Evolutionary conservation across 1,140 invertebrate species (phyloP).

Genomic region (Helicoverpa armigera): DNA sequence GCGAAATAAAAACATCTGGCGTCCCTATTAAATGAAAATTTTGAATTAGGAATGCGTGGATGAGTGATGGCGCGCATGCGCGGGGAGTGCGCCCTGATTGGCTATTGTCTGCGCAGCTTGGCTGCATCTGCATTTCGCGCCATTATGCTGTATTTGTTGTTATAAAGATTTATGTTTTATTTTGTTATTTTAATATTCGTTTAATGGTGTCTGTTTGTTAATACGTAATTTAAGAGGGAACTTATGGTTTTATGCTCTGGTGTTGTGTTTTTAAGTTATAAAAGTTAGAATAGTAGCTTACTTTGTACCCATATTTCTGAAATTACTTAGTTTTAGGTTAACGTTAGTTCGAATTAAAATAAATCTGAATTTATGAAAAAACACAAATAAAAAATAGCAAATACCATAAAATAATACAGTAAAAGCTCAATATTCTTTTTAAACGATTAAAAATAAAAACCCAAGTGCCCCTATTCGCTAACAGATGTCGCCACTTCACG

Average conservation of each 20-base stretch:
- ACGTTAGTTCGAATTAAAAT: too few species aligned
- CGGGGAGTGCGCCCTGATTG: conserved; percentile 62
- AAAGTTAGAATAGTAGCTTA: not conserved
- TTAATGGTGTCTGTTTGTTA: conserved; percentile 7
- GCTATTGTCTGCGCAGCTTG: conserved; percentile 67
- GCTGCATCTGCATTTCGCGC: conserved; percentile 39
- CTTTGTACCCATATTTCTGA: too few species aligned
- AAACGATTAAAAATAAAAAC: too few species aligned
- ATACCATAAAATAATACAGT: too few species aligned
- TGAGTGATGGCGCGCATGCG: conserved; percentile 62
- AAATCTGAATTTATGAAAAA: too few species aligned
- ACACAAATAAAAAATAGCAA: too few species aligned
- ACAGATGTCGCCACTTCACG: conserved; percentile 45
- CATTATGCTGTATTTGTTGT: conserved; percentile 27
- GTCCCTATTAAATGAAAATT: conserved; percentile 30
- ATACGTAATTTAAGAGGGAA: not conserved
- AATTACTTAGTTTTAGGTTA: too few species aligned
- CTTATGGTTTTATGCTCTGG: not conserved
- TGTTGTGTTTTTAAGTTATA: not conserved
- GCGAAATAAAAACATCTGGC: conserved; percentile 34
- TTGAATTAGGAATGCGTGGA: conserved; percentile 57
- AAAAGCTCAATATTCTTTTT: too few species aligned
- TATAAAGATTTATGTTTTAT: conserved; percentile 26
- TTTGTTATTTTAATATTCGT: conserved; percentile 14
- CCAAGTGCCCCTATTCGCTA: conserved; percentile 12